Evolutionary conservation across 2,113 vertebrate species (phyloP).

Genomic region (Festucalex cinctus): DNA sequence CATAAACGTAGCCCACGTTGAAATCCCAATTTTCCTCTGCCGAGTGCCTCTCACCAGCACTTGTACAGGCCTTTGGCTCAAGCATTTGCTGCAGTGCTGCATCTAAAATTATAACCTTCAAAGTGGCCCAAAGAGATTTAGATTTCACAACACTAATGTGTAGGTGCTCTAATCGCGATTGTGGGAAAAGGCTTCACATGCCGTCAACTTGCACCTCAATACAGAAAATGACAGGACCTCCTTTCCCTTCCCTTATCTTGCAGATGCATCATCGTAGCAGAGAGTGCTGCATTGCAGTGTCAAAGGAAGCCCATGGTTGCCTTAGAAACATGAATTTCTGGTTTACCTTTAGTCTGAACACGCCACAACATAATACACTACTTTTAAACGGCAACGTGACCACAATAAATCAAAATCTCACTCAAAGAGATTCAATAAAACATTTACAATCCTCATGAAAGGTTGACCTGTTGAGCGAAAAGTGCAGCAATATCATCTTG

Average conservation of each 20-base stretch:
- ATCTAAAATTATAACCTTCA: constrained; percentile 61
- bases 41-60: constrained; percentile 49
- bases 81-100: constrained; percentile 51
- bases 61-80: constrained; percentile 53
- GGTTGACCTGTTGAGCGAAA: not conserved
- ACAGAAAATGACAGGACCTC: not conserved
- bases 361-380: not conserved
- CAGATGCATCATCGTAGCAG: not conserved
- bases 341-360: not conserved
- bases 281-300: constrained; percentile 1
- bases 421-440: constrained; percentile 2
- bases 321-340: constrained; percentile 24
- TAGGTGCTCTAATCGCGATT: constrained; percentile 32
- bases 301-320: constrained; percentile 19
- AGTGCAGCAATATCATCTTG: not conserved
- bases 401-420: not conserved
- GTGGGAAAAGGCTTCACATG: constrained; percentile 14
- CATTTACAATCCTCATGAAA: not conserved
- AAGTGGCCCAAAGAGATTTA: constrained; percentile 59
- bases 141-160: constrained; percentile 46
- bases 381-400: not conserved
- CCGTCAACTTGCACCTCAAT: not conserved
- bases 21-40: constrained; percentile 27
- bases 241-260: constrained; percentile 1
- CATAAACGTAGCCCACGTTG: constrained; percentile 16